Evolutionary conservation across 2,888 invertebrate genomes (phyloP), one percentile per base, ranked within the genome.

Genomic region (Cybosia mesomella): DNA sequence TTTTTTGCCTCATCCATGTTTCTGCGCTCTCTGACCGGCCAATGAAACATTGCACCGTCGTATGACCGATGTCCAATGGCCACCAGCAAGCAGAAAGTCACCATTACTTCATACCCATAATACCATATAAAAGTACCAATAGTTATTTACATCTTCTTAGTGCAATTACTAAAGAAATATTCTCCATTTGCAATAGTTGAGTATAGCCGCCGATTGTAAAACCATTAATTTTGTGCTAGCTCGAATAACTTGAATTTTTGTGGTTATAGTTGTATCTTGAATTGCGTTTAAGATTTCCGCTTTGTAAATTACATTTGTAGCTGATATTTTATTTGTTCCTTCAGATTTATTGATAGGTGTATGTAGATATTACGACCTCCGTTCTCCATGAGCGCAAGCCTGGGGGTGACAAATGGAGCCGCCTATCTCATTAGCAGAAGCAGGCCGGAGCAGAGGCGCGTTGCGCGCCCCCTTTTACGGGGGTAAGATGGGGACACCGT

Each of bases 51-150:
- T 89, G 85, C 85, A 75, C 76, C 70, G 68, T 58, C 73, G 79
- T 83, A 90, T 89, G 89, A 91, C 75, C 87, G 85, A 91, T 87
- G 87, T 85, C 83, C 73, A 66, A 72, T 71, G 84, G 79, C 87
- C 84, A 85, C 88, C 86, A 85, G 87, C 85, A 80, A 75, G 78
- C 78, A 72, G 77, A 75, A 81, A 65, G 68, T 67, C 66, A 63
- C 72, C 65, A 72, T 73, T 69, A 72, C 70, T 65, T n/a, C 68
- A 60, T 67, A 58, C 59, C 62, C 65, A 68, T 49, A 55, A 66
- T 36, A 28, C 54, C 43, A 32, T 62, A 61, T 65, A 62, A 69
- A 68, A 71, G 64, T 74, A 67, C 64, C 71, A 32, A 66, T 66
- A 53, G 66, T 67, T 58, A 72, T 75, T 75, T 73, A 77, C 80